Base-by-base conservation (phyloP, 2,888 invertebrate species). In the Miltochrista miniata region DNA sequence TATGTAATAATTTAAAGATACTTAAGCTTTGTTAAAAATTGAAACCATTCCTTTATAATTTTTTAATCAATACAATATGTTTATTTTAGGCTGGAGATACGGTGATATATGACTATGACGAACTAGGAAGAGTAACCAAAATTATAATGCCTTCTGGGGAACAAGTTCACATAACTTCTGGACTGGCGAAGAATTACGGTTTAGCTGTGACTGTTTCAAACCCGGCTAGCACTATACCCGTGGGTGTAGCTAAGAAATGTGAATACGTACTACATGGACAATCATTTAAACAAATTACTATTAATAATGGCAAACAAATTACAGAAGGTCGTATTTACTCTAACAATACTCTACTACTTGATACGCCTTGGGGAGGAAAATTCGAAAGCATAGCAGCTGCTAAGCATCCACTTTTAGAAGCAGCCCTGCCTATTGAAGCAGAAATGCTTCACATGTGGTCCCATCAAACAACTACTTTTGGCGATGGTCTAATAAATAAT, bases 81-180 rank as follows among this genome's bases (percentile, higher is more conserved):
- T 74, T 68, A 63, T 86, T 89, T 45, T 75, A 95, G 95, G 96
- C 96, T 58, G 96, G 96, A 15, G 96, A 97, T 74, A 96, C 97
- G 0, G 97, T 96, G 63, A 96, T 98, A 68, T 98, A 98, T 85
- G 95, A 96, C 73, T 98, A 98, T 74, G 98, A 98, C 74, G 94
- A 95, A 81, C 93, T 97, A 58, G 98, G 98, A 1, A 93, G 98
- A 39, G 95, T 98, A 2, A 95, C 95, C 0, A 95, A 96, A 70
- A 96, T 97, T 47, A 96, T 97, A 59, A 93, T 98, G 79, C 98
- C 98, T 24, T 98, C 98, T 61, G 98, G 98, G 50, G 98, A 98
- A 88, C 95, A 95, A 68, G 94, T 98, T 12, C 94, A 95, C 63
- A 93, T 98, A 51, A 93, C 93, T 12, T 97, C 97, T 0, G 95